Percentiles rank a stretch among this genome's conserved stretches.
Evolutionary conservation across 2,888 invertebrate species (phyloP).

Genomic region (Parapristionchus giblindavisi): DNA sequence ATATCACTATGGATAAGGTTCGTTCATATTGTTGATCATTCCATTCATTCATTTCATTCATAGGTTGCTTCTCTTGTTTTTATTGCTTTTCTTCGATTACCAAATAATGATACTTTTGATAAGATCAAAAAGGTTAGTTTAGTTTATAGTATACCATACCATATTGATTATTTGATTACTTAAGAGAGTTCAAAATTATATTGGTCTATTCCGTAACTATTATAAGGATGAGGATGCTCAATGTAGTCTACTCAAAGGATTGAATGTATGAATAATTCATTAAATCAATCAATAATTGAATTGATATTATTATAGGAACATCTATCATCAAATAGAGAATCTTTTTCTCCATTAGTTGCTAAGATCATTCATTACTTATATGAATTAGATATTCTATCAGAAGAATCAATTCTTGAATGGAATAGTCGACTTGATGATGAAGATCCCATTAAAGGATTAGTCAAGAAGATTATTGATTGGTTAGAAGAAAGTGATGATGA

Average conservation of each 20-base stretch:
- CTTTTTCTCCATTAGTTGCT: conserved; percentile 15
- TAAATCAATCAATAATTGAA: background rate
- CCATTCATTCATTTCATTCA: background rate
- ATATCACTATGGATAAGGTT: conserved; percentile 61
- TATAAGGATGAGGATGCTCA: conserved; percentile 3
- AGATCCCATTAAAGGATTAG: background rate
- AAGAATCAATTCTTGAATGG: conserved; percentile 33
- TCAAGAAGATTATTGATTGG: conserved; percentile 24
- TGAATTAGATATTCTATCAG: conserved; percentile 20
- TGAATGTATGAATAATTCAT: conserved; percentile 1
- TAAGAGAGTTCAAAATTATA: conserved; percentile 4
- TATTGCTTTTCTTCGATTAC: conserved; percentile 51
- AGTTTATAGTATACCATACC: background rate
- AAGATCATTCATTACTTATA: conserved; percentile 28
- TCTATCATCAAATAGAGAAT: conserved; percentile 7
- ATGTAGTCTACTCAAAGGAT: conserved; percentile 2
- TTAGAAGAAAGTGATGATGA: conserved; percentile 30
- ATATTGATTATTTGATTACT: background rate
- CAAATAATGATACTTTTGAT: conserved; percentile 40
- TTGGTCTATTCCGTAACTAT: conserved; percentile 28
- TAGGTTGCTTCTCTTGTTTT: conserved; percentile 51
- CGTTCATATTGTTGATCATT: background rate
- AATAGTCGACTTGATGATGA: conserved; percentile 3
- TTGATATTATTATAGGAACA: background rate
- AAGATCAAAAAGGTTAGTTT: conserved; percentile 39